These are phyloP conservation scores for Subacronicta megacephala DNA, from an alignment of 2,888 invertebrate species.

Conservation along the genomic window DNA sequence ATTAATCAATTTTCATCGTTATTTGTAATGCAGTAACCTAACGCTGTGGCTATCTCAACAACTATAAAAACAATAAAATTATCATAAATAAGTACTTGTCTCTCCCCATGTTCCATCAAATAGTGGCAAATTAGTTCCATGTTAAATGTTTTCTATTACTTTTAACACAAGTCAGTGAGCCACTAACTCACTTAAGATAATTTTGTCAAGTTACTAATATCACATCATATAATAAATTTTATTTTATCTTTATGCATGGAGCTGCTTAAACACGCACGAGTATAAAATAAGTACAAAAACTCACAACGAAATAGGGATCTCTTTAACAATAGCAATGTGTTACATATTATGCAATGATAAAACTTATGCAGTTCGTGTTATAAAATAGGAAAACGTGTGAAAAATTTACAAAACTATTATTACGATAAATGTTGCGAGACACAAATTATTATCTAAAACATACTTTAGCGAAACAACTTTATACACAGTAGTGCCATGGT, in stretches of 20 bases:
- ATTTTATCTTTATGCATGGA: slow-evolving; percentile 15
- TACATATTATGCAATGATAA: slow-evolving; percentile 11
- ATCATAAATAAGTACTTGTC: slow-evolving; percentile 53
- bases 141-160: slow-evolving; percentile 5
- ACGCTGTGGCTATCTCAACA: slow-evolving; percentile 42
- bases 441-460: slow-evolving; percentile 23
- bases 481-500: slow-evolving; percentile 4
- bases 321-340: slow-evolving; percentile 8
- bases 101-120: slow-evolving; percentile 8
- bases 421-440: slow-evolving; percentile 27
- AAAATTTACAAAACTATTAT: slow-evolving; percentile 29
- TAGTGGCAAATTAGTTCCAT: slow-evolving; percentile 10
- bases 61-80: slow-evolving; percentile 34
- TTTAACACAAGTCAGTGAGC: slow-evolving; percentile 20
- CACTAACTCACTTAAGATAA: slow-evolving; percentile 34
- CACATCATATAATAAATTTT: slow-evolving; percentile 47
- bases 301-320: slow-evolving; percentile 5
- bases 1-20: slow-evolving; percentile 72
- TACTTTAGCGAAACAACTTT: slow-evolving; percentile 3
- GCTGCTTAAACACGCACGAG: slow-evolving; percentile 14
- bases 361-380: slow-evolving; percentile 13
- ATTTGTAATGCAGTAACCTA: slow-evolving; percentile 43
- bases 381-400: slow-evolving; percentile 22
- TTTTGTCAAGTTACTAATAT: slow-evolving; percentile 52
- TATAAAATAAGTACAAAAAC: slow-evolving; percentile 42